Percentiles rank a stretch among this genome's conserved stretches.
phyloP scores from a whole-genome alignment of 2,888 invertebrate species.

The Melanchra persicariae region DNA sequence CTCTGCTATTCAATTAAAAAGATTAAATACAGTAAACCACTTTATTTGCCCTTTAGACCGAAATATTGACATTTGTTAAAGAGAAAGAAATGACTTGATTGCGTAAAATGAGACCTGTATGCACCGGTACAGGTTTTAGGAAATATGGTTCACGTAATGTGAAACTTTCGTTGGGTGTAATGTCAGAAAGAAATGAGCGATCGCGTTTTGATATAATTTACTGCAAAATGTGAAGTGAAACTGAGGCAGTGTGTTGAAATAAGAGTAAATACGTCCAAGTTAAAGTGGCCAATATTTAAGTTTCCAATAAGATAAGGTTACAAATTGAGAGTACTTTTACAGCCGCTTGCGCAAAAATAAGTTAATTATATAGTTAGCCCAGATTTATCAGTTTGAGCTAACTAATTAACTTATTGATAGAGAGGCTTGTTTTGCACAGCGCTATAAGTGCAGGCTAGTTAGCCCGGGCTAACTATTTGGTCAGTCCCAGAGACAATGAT shows the following conservation, averaged over 20 bases:
- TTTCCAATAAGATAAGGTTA: background rate
- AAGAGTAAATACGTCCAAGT: constrained; percentile 2
- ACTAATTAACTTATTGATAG: too few species aligned
- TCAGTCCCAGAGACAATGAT: too few species aligned
- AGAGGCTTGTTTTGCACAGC: too few species aligned
- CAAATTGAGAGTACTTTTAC: background rate
- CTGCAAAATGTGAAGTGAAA: constrained; percentile 59
- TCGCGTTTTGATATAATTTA: constrained; percentile 64
- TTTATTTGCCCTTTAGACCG: constrained; percentile 62
- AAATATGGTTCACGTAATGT: constrained; percentile 64
- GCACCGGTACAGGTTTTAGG: constrained; percentile 56
- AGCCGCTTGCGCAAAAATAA: background rate
- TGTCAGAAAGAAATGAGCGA: constrained; percentile 66
- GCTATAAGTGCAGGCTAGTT: too few species aligned
- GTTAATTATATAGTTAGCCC: background rate
- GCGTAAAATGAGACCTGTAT: constrained; percentile 57
- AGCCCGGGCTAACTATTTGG: too few species aligned
- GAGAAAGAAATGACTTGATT: constrained; percentile 60
- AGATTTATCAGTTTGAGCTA: too few species aligned
- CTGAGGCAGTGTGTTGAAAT: constrained; percentile 34
- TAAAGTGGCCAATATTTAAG: background rate
- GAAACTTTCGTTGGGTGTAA: constrained; percentile 58
- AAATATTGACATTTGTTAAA: constrained; percentile 65
- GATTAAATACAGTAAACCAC: constrained; percentile 42
- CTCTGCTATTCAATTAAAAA: constrained; percentile 35